These are phyloP conservation scores for Myrmophylax atrothorax DNA, from an alignment of 2,113 vertebrate genomes.

Conservation along the genomic window DNA sequence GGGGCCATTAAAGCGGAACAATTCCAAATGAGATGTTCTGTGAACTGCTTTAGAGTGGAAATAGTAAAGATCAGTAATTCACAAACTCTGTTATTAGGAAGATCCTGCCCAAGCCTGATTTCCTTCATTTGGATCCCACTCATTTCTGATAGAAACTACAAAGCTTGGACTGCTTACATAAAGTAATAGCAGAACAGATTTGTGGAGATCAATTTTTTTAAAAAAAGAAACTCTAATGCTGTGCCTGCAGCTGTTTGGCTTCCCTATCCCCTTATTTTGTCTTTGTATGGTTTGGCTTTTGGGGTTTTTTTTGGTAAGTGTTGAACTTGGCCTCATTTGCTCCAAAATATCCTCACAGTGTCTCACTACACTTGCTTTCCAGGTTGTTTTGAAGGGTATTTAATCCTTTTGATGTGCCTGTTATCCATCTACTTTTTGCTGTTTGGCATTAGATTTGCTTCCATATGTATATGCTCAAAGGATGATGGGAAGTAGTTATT, in stretches of 20 bases:
- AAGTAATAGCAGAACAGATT: not conserved
- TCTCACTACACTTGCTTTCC: not conserved
- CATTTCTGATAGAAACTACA: not conserved
- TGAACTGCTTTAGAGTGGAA: constrained; percentile 2
- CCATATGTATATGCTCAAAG: not conserved
- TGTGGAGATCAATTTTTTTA: not conserved
- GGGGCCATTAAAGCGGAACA: not conserved
- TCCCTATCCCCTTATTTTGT: not conserved
- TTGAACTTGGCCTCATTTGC: not conserved
- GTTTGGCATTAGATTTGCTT: not conserved
- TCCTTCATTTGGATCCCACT: not conserved
- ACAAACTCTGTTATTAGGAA: not conserved
- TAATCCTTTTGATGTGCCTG: not conserved
- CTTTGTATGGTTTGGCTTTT: not conserved
- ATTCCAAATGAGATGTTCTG: constrained; percentile 39
- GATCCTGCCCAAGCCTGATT: not conserved
- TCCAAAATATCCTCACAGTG: not conserved
- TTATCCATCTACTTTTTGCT: not conserved
- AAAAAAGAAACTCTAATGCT: not conserved
- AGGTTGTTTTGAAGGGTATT: not conserved
- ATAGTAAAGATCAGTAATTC: not conserved
- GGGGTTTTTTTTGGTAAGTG: not conserved
- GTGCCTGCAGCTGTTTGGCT: not conserved
- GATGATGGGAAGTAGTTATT: not conserved
- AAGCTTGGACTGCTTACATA: not conserved